Evolutionary conservation across 2,888 invertebrate genomes (phyloP).

Genomic region (Gandaritis pyraliata): DNA sequence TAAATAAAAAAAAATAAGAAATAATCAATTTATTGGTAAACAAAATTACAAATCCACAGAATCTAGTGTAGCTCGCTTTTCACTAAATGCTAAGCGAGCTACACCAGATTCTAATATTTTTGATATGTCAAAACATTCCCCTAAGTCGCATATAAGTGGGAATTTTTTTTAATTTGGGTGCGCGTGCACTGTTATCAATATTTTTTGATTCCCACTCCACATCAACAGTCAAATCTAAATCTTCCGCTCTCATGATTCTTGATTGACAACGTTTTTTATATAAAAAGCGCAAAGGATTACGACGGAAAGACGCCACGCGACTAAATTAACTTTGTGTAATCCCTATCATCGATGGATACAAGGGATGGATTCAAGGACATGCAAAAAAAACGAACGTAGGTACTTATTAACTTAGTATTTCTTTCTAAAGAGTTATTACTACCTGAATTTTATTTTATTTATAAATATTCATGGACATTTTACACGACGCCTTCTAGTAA

Average conservation of each 20-base stretch:
- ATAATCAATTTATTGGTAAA: too few relatives aligned
- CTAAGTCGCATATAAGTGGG: not conserved
- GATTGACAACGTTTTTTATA: slow-evolving; percentile 64
- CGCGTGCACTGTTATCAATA: slow-evolving; percentile 38
- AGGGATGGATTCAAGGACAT: slow-evolving; percentile 21
- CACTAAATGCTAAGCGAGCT: too few relatives aligned
- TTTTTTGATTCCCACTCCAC: slow-evolving; percentile 42
- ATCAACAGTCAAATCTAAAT: slow-evolving; percentile 47
- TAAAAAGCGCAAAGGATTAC: slow-evolving; percentile 52
- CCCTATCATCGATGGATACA: slow-evolving; percentile 60
- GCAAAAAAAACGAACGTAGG: too few relatives aligned
- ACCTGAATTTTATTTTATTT: too few relatives aligned
- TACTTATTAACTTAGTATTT: too few relatives aligned
- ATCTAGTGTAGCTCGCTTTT: too few relatives aligned
- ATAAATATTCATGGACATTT: too few relatives aligned
- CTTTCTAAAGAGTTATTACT: too few relatives aligned
- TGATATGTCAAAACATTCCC: not conserved
- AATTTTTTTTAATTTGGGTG: slow-evolving; percentile 2
- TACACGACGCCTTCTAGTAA: too few relatives aligned
- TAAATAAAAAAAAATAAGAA: too few relatives aligned
- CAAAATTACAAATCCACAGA: too few relatives aligned
- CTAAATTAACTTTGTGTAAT: slow-evolving; percentile 80
- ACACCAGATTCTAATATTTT: not conserved
- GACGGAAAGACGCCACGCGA: slow-evolving; percentile 70
- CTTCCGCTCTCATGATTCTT: slow-evolving; percentile 54